phyloP scores from a whole-genome alignment of 2,797 vertebrate genomes.

The Acrocephalus scirpaceus region DNA sequence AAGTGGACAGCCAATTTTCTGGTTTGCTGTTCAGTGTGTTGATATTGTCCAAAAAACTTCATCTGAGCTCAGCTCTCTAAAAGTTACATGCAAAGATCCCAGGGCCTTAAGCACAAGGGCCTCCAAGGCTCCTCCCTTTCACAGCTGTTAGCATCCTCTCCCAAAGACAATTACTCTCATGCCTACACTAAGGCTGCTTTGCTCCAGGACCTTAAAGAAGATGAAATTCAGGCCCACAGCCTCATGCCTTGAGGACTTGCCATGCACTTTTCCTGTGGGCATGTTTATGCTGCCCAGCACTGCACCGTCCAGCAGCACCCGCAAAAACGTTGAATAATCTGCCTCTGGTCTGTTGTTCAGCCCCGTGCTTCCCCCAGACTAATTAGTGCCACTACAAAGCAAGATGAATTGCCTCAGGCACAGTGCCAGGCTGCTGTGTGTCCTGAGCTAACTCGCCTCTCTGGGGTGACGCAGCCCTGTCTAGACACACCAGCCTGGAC shows the following conservation, averaged over 20 bases:
- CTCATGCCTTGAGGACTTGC: neutral
- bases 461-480: neutral
- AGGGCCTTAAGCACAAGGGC: neutral
- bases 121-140: neutral
- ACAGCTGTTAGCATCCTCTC: neutral
- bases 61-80: neutral
- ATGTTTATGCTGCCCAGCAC: neutral
- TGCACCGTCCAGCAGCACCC: neutral
- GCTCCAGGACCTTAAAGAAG: neutral
- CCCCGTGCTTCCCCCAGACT: neutral
- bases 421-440: neutral
- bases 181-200: neutral
- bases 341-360: neutral
- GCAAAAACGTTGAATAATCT: neutral
- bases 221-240: neutral
- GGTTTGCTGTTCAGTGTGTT: neutral
- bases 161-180: neutral
- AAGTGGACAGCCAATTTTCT: neutral
- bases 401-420: conserved; percentile 17
- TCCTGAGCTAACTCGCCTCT: neutral
- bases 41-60: neutral
- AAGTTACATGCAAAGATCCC: neutral
- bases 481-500: conserved; percentile 15
- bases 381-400: neutral
- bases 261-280: neutral